Percentiles rank a stretch among this genome's conserved stretches.
Evolutionary conservation across 37 sponge, comb jelly and placozoan genomes (phyloP).

Genomic region (Halichondria panicea): DNA sequence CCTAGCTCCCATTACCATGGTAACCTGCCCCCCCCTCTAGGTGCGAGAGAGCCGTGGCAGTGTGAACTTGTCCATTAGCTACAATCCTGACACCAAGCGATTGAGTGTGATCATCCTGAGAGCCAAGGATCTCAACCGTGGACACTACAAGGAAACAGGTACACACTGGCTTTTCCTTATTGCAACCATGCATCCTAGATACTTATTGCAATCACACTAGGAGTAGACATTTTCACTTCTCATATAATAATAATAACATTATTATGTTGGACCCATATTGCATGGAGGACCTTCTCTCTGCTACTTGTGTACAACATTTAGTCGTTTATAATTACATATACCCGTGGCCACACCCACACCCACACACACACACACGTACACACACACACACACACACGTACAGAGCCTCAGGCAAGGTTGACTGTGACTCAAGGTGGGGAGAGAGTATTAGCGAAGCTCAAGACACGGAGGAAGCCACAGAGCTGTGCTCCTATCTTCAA

Average conservation of each 20-base stretch:
- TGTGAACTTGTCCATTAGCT: conserved; percentile 44
- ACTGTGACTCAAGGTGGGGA: conserved; percentile 29
- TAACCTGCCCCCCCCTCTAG: conserved; percentile 4
- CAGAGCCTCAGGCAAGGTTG: conserved; percentile 53
- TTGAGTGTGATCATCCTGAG: conserved; percentile 61
- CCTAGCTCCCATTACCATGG: background rate
- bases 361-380: background rate
- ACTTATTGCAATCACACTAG: no score
- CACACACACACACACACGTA: background rate
- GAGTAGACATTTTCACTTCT: no score
- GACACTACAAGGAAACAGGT: conserved; percentile 54
- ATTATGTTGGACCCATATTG: no score
- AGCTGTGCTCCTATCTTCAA: conserved; percentile 65
- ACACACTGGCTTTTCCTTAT: background rate
- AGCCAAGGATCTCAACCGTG: conserved; percentile 62
- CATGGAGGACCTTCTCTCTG: no score
- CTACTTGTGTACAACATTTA: no score
- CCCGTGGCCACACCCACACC: background rate
- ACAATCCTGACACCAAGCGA: conserved; percentile 41
- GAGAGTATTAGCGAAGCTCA: conserved; percentile 28
- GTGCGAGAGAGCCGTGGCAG: conserved; percentile 26
- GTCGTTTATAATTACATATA: no score
- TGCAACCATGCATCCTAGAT: background rate
- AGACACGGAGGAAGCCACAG: conserved; percentile 33
- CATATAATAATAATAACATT: no score